These are phyloP conservation scores for Pseudanteris insignis DNA, from an alignment of 2,888 invertebrate genomes.

Conservation along the genomic window DNA sequence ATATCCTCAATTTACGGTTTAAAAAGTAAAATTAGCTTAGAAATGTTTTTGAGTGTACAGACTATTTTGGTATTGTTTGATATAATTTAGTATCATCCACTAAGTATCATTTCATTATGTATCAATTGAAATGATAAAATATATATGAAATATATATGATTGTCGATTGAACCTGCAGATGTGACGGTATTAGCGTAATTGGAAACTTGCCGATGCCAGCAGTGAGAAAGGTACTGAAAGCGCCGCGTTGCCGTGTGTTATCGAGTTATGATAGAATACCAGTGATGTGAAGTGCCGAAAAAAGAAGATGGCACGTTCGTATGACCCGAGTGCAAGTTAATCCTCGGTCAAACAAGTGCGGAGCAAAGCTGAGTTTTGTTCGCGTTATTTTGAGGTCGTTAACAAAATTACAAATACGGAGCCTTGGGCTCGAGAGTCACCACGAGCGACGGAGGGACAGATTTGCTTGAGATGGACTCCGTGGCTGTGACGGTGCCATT, in stretches of 20 bases:
- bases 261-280: constrained; percentile 20
- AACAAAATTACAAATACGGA: constrained; percentile 3
- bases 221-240: no score
- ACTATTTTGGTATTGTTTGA: no score
- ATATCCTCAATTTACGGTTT: no score
- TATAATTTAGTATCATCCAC: no score
- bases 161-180: no score
- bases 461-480: constrained; percentile 69
- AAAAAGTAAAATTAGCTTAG: no score
- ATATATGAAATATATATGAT: no score
- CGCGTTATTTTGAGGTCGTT: constrained; percentile 2
- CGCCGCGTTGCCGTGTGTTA: constrained; percentile 13
- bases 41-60: no score
- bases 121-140: no score
- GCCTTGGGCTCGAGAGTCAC: constrained; percentile 16
- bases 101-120: no score
- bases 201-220: no score
- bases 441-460: constrained; percentile 35
- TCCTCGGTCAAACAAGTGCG: constrained; percentile 19
- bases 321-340: constrained; percentile 25
- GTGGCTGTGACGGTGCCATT: constrained; percentile 74
- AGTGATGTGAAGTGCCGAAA: constrained; percentile 30
- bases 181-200: no score
- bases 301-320: constrained; percentile 18
- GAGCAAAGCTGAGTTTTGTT: not conserved